These are phyloP conservation scores for Hermaeophaga mercurialis DNA, from an alignment of 2,888 invertebrate species.

Conservation along the genomic window DNA sequence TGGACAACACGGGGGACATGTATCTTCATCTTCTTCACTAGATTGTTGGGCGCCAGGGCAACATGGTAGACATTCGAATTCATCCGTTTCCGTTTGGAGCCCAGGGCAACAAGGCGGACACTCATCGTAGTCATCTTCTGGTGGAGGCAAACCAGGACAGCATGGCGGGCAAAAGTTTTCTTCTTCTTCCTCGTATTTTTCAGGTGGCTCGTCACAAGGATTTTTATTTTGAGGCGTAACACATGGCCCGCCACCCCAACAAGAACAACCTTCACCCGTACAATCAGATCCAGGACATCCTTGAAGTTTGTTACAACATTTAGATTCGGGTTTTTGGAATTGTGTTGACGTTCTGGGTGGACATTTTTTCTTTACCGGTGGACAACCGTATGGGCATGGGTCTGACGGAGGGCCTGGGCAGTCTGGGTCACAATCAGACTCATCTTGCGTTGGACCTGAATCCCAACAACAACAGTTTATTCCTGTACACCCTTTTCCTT, in stretches of 20 bases:
- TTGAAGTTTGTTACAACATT: constrained; percentile 2
- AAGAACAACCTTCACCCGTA: background rate
- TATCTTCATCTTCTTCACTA: background rate
- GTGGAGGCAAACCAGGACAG: background rate
- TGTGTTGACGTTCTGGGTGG: background rate
- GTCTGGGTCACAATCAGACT: background rate
- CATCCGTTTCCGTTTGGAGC: background rate
- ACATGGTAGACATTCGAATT: background rate
- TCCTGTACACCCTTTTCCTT: background rate
- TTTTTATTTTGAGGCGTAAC: background rate
- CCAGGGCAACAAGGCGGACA: background rate
- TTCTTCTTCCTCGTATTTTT: background rate
- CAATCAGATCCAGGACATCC: background rate
- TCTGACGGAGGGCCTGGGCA: background rate
- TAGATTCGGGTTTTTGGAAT: background rate
- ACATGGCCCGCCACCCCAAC: background rate
- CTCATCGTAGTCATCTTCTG: background rate
- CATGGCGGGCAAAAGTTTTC: background rate
- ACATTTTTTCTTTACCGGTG: too few relatives aligned
- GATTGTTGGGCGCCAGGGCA: background rate
- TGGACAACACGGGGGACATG: background rate
- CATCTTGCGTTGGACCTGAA: background rate
- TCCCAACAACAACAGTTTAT: background rate
- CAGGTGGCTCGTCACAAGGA: background rate
- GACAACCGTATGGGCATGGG: too few relatives aligned